Evolutionary conservation across 2,888 invertebrate genomes (phyloP).

Genomic region (Orchestes rusci): DNA sequence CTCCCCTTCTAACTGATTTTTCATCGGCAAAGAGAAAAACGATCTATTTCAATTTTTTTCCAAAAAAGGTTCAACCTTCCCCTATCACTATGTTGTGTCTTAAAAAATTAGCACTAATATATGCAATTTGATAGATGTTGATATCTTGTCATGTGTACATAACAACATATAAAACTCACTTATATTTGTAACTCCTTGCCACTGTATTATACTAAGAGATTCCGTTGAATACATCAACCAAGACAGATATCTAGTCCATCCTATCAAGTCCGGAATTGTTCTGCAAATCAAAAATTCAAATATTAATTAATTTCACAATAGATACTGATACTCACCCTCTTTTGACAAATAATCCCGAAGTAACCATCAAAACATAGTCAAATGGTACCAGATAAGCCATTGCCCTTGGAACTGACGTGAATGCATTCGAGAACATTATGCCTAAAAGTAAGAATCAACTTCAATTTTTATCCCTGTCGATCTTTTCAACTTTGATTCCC

Average conservation of each 20-base stretch:
- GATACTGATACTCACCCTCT: constrained; percentile 61
- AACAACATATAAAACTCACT: no score
- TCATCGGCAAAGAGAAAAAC: no score
- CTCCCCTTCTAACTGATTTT: no score
- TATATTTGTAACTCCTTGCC: constrained; percentile 68
- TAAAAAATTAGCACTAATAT: no score
- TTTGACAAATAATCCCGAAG: constrained; percentile 77
- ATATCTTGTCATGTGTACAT: no score
- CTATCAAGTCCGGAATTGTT: constrained; percentile 39
- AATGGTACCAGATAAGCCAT: constrained; percentile 81
- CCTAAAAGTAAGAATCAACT: constrained; percentile 46
- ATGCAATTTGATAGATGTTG: no score
- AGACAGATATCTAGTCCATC: constrained; percentile 73
- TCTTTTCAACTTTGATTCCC: no score
- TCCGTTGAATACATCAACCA: constrained; percentile 86
- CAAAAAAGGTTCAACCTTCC: no score
- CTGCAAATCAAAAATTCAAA: constrained; percentile 21
- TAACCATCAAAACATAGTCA: constrained; percentile 80
- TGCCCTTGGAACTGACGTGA: constrained; percentile 70
- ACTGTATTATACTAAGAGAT: constrained; percentile 73
- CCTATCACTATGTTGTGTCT: no score
- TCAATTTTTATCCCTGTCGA: no score
- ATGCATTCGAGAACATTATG: constrained; percentile 77
- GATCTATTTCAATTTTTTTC: no score
- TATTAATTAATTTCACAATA: no score